Conservation (phyloP, 2,113 vertebrate genomes). For the Menura novaehollandiae region DNA sequence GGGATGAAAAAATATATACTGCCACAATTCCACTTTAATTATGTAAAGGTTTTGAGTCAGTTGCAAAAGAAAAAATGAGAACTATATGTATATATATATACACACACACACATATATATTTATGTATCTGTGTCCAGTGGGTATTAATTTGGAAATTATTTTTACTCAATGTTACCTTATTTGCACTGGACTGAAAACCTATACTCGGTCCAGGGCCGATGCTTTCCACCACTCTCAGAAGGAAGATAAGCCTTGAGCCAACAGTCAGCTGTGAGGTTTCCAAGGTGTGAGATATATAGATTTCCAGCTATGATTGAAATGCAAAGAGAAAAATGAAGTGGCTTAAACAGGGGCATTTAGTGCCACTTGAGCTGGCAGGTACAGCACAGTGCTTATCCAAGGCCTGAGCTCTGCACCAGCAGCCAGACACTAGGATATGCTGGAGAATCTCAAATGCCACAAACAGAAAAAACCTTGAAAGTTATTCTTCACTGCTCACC, state of each 20-base stretch:
- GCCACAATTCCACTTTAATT: not conserved
- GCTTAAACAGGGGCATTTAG: not conserved
- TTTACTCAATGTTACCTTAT: not conserved
- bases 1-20: not conserved
- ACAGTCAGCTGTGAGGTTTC: not conserved
- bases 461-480: not conserved
- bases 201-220: not conserved
- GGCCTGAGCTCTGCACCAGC: not conserved
- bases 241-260: not conserved
- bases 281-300: not conserved
- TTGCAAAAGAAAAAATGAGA: not conserved
- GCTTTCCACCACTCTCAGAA: not conserved
- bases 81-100: not conserved
- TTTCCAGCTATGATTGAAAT: not conserved
- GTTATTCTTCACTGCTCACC: not conserved
- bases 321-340: not conserved
- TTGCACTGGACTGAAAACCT: not conserved
- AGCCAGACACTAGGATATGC: not conserved
- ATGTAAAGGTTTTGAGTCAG: not conserved
- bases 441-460: not conserved
- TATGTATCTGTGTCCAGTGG: not conserved
- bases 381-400: too few relatives aligned
- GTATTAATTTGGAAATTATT: not conserved
- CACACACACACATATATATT: too few relatives aligned
- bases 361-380: not conserved